Conservation (phyloP, 1,140 invertebrate species). For the Camponotus vicinus region DNA sequence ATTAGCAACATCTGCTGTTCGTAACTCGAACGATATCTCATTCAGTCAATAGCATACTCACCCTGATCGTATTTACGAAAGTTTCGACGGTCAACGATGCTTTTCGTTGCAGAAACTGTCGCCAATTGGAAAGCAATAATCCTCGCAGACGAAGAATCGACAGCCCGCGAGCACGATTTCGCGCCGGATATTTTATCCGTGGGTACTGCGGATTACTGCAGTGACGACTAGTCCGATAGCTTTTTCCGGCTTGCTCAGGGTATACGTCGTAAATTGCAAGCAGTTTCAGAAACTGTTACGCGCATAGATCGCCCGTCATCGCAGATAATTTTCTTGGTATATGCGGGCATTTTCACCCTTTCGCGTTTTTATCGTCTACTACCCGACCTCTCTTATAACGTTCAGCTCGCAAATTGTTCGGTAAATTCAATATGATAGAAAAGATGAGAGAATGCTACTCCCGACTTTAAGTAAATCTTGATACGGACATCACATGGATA, state of each 20-base stretch:
- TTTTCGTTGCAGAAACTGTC: slow-evolving; percentile 25
- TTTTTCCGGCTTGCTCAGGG: slow-evolving; percentile 29
- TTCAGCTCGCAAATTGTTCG: slow-evolving; percentile 9
- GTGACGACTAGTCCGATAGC: slow-evolving; percentile 31
- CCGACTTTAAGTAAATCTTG: slow-evolving; percentile 11
- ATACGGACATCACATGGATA: not conserved
- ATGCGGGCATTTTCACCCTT: slow-evolving; percentile 9
- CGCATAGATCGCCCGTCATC: slow-evolving; percentile 18
- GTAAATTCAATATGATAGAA: not conserved
- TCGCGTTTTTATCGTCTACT: not conserved
- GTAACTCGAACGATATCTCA: slow-evolving; percentile 22
- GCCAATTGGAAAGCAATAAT: slow-evolving; percentile 48
- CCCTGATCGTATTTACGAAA: slow-evolving; percentile 28
- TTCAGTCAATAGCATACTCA: slow-evolving; percentile 25
- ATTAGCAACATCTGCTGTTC: not conserved
- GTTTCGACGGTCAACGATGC: not conserved
- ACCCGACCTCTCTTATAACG: not conserved
- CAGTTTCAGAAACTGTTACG: slow-evolving; percentile 32
- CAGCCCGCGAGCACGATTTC: slow-evolving; percentile 22
- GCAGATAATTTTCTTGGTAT: slow-evolving; percentile 17
- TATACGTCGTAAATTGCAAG: slow-evolving; percentile 32
- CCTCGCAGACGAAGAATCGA: slow-evolving; percentile 3
- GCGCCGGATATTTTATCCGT: slow-evolving; percentile 44
- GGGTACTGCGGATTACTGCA: slow-evolving; percentile 32
- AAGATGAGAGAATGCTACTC: not conserved